Evolutionary conservation across 1,140 invertebrate species (phyloP), one percentile per base, ranked within the genome.

Genomic region (Probaryconus sp.): DNA sequence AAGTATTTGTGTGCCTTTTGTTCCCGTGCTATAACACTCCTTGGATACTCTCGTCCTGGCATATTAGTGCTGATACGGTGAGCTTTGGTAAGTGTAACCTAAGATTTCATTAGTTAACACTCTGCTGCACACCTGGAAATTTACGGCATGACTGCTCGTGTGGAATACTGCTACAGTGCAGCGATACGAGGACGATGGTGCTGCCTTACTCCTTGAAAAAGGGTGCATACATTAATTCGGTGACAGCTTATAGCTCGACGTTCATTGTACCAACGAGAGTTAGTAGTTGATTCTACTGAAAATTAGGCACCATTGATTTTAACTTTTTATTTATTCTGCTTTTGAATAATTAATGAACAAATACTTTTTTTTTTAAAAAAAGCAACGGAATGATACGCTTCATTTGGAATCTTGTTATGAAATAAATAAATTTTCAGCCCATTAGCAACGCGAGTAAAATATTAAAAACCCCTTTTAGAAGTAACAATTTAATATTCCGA

Each of bases 61-160:
- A 70, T 61, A 67, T 77, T 77, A 77, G 70, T 75, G 64, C 68
- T 74, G 55, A 30, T 73, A 72, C 33, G 53, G 20, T 74, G 67
- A 79, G 56, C 63, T 70, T 68, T 58, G 61, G 68, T 74, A 79
- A 79, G 77, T 77, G 67, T 77, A 79, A 79, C 74, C 67, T 79
- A 79, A 79, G 77, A 79, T 79, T 79, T 79, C 77, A 79, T 79
- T 79, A 79, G 74, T 75, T 77, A 75, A 79, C 77, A 75, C 77
- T 74, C 77, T 65, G 68, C 61, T 68, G 74, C 77, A 69, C 68
- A 71, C 74, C 75, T 75, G 75, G 21, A 60, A 79, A 79, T 77
- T 79, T 79, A 79, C 77, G 31, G 63, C 56, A 63, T 60, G 68
- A 56, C 50, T 67, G 42, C 65, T 73, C 42, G 50, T 33, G 38